Base-by-base conservation (phyloP, 1,140 invertebrate genomes). In the Trachymyrmex septentrionalis region DNA sequence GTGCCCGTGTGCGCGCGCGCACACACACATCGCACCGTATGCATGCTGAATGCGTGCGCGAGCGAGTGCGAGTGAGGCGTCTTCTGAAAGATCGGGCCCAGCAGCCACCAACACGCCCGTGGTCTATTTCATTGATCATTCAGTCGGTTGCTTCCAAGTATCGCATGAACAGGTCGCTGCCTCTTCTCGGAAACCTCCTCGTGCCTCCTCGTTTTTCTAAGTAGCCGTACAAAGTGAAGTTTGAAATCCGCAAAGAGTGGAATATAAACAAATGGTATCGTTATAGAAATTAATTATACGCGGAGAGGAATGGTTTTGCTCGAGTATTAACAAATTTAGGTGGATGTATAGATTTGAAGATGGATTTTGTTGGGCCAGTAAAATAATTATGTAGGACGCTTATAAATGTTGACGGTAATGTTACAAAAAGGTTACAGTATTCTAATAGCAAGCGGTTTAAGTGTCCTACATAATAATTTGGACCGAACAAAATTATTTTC, bases 51-150 rank as follows among this genome's bases (percentile, higher is more conserved):
- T 86, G 78, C 84, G 88, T 44, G 84, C 67, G 24, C 34, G 30
- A 24, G 48, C 61, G 38, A 24, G 55, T 21, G 88, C 88, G 73
- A 48, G 80, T 59, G n/a, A 19, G 72, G 77, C 86, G n/a, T n/a
- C n/a, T 77, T 57, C 80, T 86, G 78, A 78, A 81, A 85, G 76
- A 72, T 59, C 80, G 61, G 57, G 10, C 10, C 73, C 67, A 61
- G 80, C 63, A 76, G 63, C 81, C 76, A 80, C 90, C 87, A 75
- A 81, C 91, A 85, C 90, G 90, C 90, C 89, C 89, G 73, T 90
- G 92, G 91, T 69, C 92, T 91, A 93, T 94, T 95, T 94, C 93
- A 94, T 95, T 94, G 94, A 94, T 95, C 94, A 94, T 94, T 92
- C 77, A 69, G 89, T 94, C 92, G 90, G 90, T 86, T 88, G 87